Evolutionary conservation across 2,888 invertebrate species (phyloP).

Genomic region (Oligia latruncula): DNA sequence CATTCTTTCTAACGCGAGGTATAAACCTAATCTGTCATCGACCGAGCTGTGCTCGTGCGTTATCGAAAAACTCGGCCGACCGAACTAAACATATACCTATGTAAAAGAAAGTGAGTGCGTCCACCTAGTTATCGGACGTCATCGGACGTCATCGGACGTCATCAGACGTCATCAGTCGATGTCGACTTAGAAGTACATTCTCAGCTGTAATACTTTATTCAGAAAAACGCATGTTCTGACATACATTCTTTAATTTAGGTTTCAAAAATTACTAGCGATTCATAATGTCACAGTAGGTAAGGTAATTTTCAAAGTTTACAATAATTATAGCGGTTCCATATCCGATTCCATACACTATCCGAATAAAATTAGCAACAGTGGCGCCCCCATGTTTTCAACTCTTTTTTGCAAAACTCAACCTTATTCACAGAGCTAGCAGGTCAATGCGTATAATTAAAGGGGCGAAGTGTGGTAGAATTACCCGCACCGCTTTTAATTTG

Average conservation of each 20-base stretch:
- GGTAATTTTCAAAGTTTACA: not conserved
- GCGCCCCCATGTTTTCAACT: conserved; percentile 22
- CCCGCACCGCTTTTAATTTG: conserved; percentile 46
- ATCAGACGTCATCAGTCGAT: no score
- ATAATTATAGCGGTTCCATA: not conserved
- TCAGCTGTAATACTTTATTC: not conserved
- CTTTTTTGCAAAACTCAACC: conserved; percentile 34
- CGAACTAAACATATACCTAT: not conserved
- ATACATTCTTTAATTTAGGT: not conserved
- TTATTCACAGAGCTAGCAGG: conserved; percentile 33
- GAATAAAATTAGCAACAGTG: conserved; percentile 11
- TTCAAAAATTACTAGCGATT: not conserved
- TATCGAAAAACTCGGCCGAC: not conserved
- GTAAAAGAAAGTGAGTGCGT: not conserved
- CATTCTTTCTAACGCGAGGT: no score
- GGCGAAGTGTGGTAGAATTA: conserved; percentile 40
- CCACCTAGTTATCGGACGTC: not conserved
- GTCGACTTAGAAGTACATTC: not conserved
- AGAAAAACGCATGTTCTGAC: not conserved
- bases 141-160: not conserved
- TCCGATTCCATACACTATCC: not conserved
- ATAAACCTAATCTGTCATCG: not conserved
- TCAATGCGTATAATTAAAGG: conserved; percentile 49
- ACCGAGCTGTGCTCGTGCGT: no score
- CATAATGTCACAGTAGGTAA: no score